Base-by-base conservation (phyloP, 2,888 invertebrate species). In the Caenorhabditis uteleia region DNA sequence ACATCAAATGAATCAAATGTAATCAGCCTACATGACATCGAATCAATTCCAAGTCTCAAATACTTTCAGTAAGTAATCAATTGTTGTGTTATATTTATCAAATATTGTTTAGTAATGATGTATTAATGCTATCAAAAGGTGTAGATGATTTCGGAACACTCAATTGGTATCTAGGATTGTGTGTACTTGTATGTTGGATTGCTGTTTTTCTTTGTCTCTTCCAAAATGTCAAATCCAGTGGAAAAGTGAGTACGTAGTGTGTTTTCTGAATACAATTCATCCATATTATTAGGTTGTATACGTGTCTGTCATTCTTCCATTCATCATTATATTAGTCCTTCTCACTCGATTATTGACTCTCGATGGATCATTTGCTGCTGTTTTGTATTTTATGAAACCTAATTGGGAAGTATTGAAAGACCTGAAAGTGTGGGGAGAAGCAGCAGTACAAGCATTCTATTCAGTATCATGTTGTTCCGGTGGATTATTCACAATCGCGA, bases 401-500 rank as follows among this genome's bases (percentile, higher is more conserved):
- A 55, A 76, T 26, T 82, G 76, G 74, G 42, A 36, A 14, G 70
- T 75, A 10, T 59, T 81, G 21, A 49, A 87, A 29, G 90, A 91
- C 78, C 89, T 91, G 6, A 89, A 89, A 75, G 90, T 90, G 14
- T 90, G 90, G 91, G 90, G 90, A 42, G 90, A 91, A 82, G 91
- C 91, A 0, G 90, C 91, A 0, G 90, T 91, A 21, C 91, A 92
- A 85, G 91, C 91, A 80, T 92, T 92, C 85, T 92, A 91, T 84
- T 91, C 91, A 0, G 85, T 92, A 23, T 91, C 91, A 77, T 91
- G 91, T 3, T 90, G 91, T 48, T 91, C 91, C 90, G 92, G 92
- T 47, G 92, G 91, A 34, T 87, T 92, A 14, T 91, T 91, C 50
- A 91, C 91, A 1, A 87, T 92, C 53, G 90, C 91, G 46, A 91